Conservation (phyloP, 2,113 vertebrate species). For the Brachypteracias leptosomus region DNA sequence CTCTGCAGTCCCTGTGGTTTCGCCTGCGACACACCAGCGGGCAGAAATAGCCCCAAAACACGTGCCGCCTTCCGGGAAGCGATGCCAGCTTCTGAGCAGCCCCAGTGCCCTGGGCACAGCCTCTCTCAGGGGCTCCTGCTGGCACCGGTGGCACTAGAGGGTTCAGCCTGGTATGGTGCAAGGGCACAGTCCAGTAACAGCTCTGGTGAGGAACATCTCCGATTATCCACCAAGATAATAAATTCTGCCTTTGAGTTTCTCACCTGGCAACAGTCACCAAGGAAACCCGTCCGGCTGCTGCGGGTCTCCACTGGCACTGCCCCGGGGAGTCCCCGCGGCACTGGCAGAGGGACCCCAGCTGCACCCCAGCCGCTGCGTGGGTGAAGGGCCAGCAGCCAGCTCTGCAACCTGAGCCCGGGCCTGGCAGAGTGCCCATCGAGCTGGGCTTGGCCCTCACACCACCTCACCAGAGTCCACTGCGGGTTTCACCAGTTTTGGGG, state of each 20-base stretch:
- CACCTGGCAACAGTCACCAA: slow-evolving; percentile 67
- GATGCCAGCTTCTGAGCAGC: neutral
- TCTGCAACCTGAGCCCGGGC: neutral
- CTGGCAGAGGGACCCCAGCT: neutral
- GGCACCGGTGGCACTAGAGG: neutral
- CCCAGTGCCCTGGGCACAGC: fast-evolving
- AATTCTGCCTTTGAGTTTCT: slow-evolving; percentile 45
- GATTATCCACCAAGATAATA: neutral
- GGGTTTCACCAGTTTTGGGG: neutral
- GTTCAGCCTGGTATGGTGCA: fast-evolving
- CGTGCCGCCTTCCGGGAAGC: neutral
- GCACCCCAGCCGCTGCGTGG: fast-evolving
- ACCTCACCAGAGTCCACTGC: fast-evolving
- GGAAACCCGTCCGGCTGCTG: slow-evolving; percentile 23
- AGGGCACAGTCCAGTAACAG: neutral
- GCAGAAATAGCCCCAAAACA: neutral
- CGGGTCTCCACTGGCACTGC: neutral
- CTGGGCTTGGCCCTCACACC: fast-evolving
- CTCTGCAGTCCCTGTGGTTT: neutral
- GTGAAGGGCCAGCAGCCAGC: neutral
- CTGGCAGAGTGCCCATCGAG: fast-evolving
- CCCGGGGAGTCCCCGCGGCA: fast-evolving
- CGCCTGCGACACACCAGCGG: neutral
- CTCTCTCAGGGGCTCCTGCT: neutral
- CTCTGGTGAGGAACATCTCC: neutral